These are phyloP conservation scores for Vollenhovia emeryi DNA, from an alignment of 1,140 invertebrate species.

Conservation along the genomic window DNA sequence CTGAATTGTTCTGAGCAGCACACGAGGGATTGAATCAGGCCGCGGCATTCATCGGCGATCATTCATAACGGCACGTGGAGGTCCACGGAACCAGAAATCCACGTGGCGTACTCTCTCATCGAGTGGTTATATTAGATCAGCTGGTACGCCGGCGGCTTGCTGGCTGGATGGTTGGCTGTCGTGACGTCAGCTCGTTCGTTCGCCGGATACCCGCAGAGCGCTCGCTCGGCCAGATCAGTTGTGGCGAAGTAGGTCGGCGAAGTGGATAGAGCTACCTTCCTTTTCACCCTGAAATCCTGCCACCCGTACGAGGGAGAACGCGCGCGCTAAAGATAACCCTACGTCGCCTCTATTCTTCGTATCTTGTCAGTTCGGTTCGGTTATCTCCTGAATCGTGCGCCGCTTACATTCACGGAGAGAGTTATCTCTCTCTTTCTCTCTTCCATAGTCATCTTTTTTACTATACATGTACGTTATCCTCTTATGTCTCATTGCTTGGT, in stretches of 20 bases:
- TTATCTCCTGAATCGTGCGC: background rate
- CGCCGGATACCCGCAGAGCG: conserved; percentile 71
- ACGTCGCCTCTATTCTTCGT: background rate
- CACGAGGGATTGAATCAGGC: conserved; percentile 40
- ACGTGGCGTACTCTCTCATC: conserved; percentile 70
- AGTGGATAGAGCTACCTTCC: conserved; percentile 69
- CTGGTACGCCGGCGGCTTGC: conserved; percentile 70
- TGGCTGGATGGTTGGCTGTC: conserved; percentile 67
- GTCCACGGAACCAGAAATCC: conserved; percentile 62
- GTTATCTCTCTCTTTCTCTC: too few species aligned
- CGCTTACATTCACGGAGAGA: background rate
- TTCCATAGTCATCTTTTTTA: background rate
- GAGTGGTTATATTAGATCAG: conserved; percentile 76
- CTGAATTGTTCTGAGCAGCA: conserved; percentile 15
- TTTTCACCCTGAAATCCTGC: conserved; percentile 63
- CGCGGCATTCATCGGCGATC: conserved; percentile 50
- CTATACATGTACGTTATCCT: background rate
- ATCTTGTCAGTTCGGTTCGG: background rate
- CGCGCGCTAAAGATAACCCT: background rate
- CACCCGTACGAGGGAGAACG: conserved; percentile 31
- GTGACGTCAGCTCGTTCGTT: conserved; percentile 76
- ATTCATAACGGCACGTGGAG: conserved; percentile 68
- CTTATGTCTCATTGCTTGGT: too few species aligned
- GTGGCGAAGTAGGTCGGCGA: conserved; percentile 72
- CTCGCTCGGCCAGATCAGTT: conserved; percentile 67